These are phyloP conservation scores for Leucophenga montana DNA, from an alignment of 2,888 invertebrate species.

Conservation along the genomic window DNA sequence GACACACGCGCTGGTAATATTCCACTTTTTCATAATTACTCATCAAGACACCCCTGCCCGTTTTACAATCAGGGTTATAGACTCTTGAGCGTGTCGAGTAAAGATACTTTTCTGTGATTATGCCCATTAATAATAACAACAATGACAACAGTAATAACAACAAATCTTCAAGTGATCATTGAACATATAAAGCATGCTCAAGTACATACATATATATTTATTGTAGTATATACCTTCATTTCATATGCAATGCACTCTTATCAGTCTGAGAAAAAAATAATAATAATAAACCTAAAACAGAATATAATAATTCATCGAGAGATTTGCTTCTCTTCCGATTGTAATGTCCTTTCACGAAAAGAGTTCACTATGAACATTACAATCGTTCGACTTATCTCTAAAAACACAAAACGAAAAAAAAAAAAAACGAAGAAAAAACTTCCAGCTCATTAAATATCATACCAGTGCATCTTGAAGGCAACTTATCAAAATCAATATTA, in stretches of 20 bases:
- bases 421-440: neutral
- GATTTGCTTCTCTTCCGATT: neutral
- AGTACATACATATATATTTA: neutral
- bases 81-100: constrained; percentile 20
- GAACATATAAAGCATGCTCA: constrained; percentile 34
- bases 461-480: neutral
- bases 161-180: constrained; percentile 47
- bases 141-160: constrained; percentile 21
- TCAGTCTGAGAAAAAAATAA: constrained; percentile 59
- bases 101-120: constrained; percentile 33
- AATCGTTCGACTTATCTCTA: constrained; percentile 8
- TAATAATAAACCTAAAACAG: constrained; percentile 32
- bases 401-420: neutral
- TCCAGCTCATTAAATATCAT: neutral
- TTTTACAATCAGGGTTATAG: constrained; percentile 24
- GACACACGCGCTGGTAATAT: constrained; percentile 55
- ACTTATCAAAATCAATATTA: constrained; percentile 2
- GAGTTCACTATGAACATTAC: constrained; percentile 29
- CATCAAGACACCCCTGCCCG: constrained; percentile 54
- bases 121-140: constrained; percentile 32
- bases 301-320: constrained; percentile 32
- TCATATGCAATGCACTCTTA: constrained; percentile 42
- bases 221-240: neutral
- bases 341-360: constrained; percentile 13
- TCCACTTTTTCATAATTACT: constrained; percentile 58